phyloP scores from a whole-genome alignment of 2,113 vertebrate genomes.

The Channa argus region DNA sequence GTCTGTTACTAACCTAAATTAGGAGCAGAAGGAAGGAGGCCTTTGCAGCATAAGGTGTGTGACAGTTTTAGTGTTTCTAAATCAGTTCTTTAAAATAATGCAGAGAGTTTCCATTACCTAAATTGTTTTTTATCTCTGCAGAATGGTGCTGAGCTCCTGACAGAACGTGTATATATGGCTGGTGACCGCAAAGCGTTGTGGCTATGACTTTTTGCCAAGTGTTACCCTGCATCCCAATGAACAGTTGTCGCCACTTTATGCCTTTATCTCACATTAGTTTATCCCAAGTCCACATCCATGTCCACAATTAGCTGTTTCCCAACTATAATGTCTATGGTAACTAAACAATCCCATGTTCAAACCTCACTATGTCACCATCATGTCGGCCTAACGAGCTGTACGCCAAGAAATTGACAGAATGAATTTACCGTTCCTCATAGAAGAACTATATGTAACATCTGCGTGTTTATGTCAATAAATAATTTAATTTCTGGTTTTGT shows the following conservation, averaged over 20 bases:
- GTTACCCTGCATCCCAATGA: conserved; percentile 46
- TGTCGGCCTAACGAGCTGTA: conserved; percentile 25
- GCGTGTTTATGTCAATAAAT: conserved; percentile 81
- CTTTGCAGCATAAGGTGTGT: conserved; percentile 70
- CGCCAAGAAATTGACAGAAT: conserved; percentile 37
- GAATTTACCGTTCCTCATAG: conserved; percentile 55
- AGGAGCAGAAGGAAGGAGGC: conserved; percentile 71
- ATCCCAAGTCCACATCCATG: conserved; percentile 65
- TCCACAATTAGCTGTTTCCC: conserved; percentile 54
- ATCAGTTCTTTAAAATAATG: conserved; percentile 9
- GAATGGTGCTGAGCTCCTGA: conserved; percentile 70
- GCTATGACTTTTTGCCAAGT: conserved; percentile 45
- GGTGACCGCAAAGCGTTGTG: conserved; percentile 56
- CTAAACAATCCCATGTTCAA: conserved; percentile 8
- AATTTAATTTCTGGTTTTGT: conserved; percentile 71
- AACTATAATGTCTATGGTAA: conserved; percentile 11
- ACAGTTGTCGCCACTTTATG: conserved; percentile 46
- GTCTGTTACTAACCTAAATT: conserved; percentile 70
- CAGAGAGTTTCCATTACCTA: not conserved
- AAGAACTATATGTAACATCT: conserved; percentile 68
- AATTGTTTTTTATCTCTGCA: conserved; percentile 32
- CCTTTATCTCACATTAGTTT: conserved; percentile 28
- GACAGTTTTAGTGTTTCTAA: conserved; percentile 49
- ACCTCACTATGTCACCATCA: conserved; percentile 12
- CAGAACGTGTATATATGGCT: conserved; percentile 75